phyloP scores from a whole-genome alignment of 35 echinoderm and acorn worm genomes.

The Anneissia japonica region DNA sequence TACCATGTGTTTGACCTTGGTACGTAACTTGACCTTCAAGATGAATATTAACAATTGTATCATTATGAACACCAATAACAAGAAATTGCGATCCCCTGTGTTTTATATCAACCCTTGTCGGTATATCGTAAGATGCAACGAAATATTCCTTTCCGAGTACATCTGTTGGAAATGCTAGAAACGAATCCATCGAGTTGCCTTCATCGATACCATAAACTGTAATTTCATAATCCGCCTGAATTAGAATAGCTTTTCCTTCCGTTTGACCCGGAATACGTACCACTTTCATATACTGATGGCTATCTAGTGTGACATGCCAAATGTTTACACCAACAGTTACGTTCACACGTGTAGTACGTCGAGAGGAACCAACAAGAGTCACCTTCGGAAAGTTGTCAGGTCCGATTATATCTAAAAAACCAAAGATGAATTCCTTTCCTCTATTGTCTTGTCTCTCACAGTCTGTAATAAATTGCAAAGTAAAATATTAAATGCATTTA shows the following conservation, averaged over 20 bases:
- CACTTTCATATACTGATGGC: neutral
- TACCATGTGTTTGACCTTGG: slow-evolving; percentile 10
- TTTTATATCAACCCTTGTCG: slow-evolving; percentile 36
- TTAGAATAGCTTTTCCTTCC: slow-evolving; percentile 27
- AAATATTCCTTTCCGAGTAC: slow-evolving; percentile 75
- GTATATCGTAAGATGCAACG: slow-evolving; percentile 60
- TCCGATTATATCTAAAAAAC: slow-evolving; percentile 56
- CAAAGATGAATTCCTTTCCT: slow-evolving; percentile 77
- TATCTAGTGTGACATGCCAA: neutral
- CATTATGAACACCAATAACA: slow-evolving; percentile 44
- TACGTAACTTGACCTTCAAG: slow-evolving; percentile 20
- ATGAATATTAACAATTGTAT: slow-evolving; percentile 42
- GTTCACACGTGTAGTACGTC: slow-evolving; percentile 26
- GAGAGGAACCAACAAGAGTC: slow-evolving; percentile 61
- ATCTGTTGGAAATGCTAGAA: slow-evolving; percentile 65
- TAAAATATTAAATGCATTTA: neutral
- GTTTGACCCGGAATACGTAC: neutral
- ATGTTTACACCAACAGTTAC: slow-evolving; percentile 10
- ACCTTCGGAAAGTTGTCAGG: slow-evolving; percentile 34
- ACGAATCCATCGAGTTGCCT: slow-evolving; percentile 75
- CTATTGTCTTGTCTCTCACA: slow-evolving; percentile 1
- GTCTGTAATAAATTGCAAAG: neutral
- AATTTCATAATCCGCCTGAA: slow-evolving; percentile 60
- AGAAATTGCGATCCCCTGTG: slow-evolving; percentile 69
- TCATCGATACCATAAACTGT: slow-evolving; percentile 58